Conservation (phyloP, 2,797 vertebrate species). For the Cephalopachus bancanus region DNA sequence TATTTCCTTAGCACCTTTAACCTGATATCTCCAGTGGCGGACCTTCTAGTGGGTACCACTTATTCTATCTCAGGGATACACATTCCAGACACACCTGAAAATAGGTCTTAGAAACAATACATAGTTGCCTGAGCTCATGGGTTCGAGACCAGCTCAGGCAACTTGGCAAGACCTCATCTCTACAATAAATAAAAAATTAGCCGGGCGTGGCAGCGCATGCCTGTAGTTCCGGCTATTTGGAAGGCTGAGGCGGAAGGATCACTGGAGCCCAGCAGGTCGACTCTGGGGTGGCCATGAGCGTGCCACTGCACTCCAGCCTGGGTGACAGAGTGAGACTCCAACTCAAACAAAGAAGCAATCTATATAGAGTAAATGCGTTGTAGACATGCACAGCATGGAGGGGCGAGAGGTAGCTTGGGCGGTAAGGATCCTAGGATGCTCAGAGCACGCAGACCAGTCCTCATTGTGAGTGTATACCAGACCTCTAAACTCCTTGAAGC, state of each 20-base stretch:
- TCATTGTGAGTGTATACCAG: not conserved
- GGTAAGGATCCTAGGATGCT: too few species aligned
- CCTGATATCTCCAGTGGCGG: not conserved
- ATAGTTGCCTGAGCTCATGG: too few species aligned
- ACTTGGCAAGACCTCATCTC: not conserved
- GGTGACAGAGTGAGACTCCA: not conserved
- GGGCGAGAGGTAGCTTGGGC: not conserved
- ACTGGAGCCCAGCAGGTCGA: not conserved
- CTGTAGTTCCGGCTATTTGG: not conserved
- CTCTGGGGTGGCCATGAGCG: not conserved
- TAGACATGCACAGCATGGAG: not conserved
- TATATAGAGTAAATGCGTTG: not conserved
- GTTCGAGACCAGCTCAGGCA: not conserved
- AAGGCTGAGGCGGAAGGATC: not conserved
- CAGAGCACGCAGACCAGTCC: not conserved
- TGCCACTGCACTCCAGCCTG: not conserved
- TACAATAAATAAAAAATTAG: not conserved
- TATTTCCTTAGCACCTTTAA: conserved; percentile 57
- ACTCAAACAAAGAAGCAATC: not conserved
- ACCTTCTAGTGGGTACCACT: not conserved
- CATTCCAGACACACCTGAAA: not conserved
- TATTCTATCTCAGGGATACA: not conserved
- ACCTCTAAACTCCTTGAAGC: not conserved
- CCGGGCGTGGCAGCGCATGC: not conserved
- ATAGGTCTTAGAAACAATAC: conserved; percentile 24